Percentiles rank a stretch among this genome's conserved stretches.
Evolutionary conservation across 2,113 vertebrate species (phyloP).

Genomic region (Falcunculus frontatus): DNA sequence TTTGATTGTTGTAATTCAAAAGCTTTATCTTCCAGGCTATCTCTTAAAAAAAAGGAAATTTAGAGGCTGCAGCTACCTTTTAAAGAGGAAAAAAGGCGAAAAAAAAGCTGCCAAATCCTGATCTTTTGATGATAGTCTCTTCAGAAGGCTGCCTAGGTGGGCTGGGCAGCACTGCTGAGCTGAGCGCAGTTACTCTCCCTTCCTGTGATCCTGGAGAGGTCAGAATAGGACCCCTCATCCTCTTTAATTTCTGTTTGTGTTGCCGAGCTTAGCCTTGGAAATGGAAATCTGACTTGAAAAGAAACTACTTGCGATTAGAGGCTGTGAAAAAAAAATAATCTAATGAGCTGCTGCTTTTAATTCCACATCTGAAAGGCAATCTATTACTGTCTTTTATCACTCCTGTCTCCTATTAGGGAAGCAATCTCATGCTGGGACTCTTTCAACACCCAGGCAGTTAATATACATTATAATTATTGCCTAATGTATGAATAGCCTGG

Average conservation of each 20-base stretch:
- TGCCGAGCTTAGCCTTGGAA: constrained; percentile 44
- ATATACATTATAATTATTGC: constrained; percentile 60
- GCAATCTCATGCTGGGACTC: constrained; percentile 39
- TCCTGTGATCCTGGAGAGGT: background rate
- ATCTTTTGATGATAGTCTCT: constrained; percentile 33
- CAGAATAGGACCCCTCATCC: background rate
- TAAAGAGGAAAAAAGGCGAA: background rate
- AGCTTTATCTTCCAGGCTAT: constrained; percentile 35
- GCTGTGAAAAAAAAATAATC: constrained; percentile 48
- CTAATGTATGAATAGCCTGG: constrained; percentile 42
- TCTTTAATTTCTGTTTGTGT: constrained; percentile 60
- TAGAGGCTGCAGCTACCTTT: background rate
- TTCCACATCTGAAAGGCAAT: constrained; percentile 59
- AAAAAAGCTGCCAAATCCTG: background rate
- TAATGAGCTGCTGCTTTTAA: constrained; percentile 52
- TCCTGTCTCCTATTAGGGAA: constrained; percentile 45
- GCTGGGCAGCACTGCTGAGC: background rate
- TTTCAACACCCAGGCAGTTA: constrained; percentile 35
- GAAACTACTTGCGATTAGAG: constrained; percentile 26
- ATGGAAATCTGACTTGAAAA: constrained; percentile 64
- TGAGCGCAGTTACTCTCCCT: background rate
- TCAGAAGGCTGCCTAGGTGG: constrained; percentile 46
- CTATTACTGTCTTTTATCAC: constrained; percentile 58
- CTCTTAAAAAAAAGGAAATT: background rate
- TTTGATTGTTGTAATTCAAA: constrained; percentile 41